Conservation (phyloP, 2,113 vertebrate species). For the Pleuronectes platessa region DNA sequence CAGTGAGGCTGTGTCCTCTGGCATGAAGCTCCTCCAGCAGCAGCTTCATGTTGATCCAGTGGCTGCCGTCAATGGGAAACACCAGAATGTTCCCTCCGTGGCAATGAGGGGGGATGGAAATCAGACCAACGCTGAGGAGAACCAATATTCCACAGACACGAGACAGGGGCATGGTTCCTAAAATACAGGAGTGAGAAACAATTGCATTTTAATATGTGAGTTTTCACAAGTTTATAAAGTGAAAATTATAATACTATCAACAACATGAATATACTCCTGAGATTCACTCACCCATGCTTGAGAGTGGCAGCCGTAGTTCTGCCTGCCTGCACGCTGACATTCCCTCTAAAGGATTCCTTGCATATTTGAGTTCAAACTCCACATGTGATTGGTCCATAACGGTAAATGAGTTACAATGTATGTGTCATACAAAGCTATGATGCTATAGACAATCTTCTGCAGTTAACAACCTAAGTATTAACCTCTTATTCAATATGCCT, state of each 20-base stretch:
- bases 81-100: constrained; percentile 76
- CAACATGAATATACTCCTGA: not conserved
- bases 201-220: too few relatives aligned
- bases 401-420: constrained; percentile 51
- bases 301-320: not conserved
- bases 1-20: constrained; percentile 80
- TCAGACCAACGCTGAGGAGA: constrained; percentile 45
- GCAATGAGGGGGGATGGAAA: constrained; percentile 46
- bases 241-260: not conserved
- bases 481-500: too few relatives aligned
- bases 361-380: constrained; percentile 54
- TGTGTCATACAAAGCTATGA: not conserved
- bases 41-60: constrained; percentile 82
- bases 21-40: constrained; percentile 75
- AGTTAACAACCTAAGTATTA: not conserved
- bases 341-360: not conserved
- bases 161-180: constrained; percentile 30
- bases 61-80: constrained; percentile 78
- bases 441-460: not conserved
- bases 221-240: not conserved
- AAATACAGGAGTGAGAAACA: not conserved
- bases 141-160: constrained; percentile 1
- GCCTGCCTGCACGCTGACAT: not conserved
- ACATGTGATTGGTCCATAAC: not conserved
- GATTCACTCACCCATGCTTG: constrained; percentile 30